Evolutionary conservation across 2,888 invertebrate genomes (phyloP).

Genomic region (Cantharis rufa): DNA sequence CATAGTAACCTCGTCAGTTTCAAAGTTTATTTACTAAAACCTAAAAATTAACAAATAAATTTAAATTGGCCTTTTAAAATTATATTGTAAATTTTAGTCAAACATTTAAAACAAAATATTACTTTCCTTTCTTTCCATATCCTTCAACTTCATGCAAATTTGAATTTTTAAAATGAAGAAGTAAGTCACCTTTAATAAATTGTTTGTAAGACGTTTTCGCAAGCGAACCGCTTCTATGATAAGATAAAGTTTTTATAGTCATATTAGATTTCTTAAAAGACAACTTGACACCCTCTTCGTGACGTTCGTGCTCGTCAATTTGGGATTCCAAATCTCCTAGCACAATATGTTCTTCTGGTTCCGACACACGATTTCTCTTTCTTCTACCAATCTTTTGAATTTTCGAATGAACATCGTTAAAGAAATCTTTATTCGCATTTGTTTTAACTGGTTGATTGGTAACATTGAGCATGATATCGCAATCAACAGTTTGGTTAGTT

Average conservation of each 20-base stretch:
- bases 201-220: constrained; percentile 49
- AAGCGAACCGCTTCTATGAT: neutral
- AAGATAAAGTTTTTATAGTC: neutral
- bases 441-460: neutral
- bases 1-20: neutral
- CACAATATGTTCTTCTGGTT: neutral
- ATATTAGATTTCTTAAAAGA: neutral
- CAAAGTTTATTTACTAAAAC: neutral
- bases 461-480: neutral
- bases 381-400: neutral
- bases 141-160: constrained; percentile 51
- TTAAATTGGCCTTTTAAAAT: neutral
- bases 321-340: neutral
- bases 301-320: neutral
- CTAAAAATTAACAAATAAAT: neutral
- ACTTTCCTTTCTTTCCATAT: constrained; percentile 37
- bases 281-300: neutral
- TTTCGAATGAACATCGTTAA: neutral
- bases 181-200: constrained; percentile 50
- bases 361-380: neutral
- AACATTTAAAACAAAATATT: neutral
- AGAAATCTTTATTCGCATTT: neutral
- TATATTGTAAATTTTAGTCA: neutral
- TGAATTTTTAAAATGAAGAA: constrained; percentile 46
- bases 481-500: neutral